These are phyloP conservation scores for Periphyllus acericola DNA, from an alignment of 2,888 invertebrate species.

Conservation along the genomic window DNA sequence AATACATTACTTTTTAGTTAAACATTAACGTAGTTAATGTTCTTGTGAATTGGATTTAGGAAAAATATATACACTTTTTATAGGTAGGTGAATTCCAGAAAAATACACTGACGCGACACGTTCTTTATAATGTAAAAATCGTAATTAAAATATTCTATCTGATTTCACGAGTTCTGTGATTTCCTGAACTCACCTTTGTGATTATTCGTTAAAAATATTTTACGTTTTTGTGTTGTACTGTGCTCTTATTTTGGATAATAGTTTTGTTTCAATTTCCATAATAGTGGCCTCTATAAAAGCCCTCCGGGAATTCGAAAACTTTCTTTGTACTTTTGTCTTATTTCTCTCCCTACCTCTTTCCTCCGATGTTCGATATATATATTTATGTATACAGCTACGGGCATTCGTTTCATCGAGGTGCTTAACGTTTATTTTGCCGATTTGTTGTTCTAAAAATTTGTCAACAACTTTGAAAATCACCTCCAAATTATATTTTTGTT, in stretches of 20 bases:
- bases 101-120: no score
- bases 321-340: not conserved
- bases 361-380: not conserved
- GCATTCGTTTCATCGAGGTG: not conserved
- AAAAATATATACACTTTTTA: no score
- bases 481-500: no score
- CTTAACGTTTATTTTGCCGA: not conserved
- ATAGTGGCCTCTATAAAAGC: not conserved
- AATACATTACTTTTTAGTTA: no score
- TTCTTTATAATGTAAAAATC: not conserved
- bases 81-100: no score
- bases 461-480: no score
- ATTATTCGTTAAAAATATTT: not conserved
- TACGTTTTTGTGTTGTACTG: not conserved
- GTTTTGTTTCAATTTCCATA: slow-evolving; percentile 27
- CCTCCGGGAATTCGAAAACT: slow-evolving; percentile 15
- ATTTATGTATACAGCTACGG: not conserved
- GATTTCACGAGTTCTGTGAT: no score
- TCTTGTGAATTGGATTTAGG: no score
- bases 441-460: no score
- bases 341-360: not conserved
- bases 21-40: no score
- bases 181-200: not conserved
- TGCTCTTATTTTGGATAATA: not conserved
- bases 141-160: not conserved